Evolutionary conservation across 2,797 vertebrate species (phyloP), one percentile per base, ranked within the genome.

Genomic region (Clarias platycephalus): DNA sequence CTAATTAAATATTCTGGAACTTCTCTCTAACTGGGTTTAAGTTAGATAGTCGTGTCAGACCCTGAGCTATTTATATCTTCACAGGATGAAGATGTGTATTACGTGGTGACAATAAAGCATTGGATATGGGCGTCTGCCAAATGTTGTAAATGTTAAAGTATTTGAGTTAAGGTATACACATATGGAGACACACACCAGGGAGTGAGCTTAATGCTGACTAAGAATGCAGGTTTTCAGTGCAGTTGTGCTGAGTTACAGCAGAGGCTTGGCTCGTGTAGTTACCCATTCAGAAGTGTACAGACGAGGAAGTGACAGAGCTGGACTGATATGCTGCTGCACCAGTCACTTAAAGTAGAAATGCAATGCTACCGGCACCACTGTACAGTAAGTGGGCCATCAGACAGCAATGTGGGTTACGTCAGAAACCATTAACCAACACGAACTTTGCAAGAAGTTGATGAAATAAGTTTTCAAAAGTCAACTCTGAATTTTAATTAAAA

Each of bases 151-250:
- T 22, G 49, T 24, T 58, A 13, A 26, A 80, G 26, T 49, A 20
- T 64, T 80, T 53, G 40, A 67, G 40, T 63, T 68, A 40, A 83
- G 49, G 7, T 80, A 79, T 80, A 75, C 31, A 66, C 34, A 67
- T 71, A 75, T 80, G 49, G 44, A 85, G 31, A 64, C 55, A 57
- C 55, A 57, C 44, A 86, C 86, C 68, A 86, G 88, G 84, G 81
- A 88, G 83, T 78, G 78, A 66, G 60, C 90, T 91, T 88, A 88
- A 92, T 91, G 44, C 44, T 44, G 44, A 44, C 44, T 44, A 44
- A 72, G 20, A 16, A 72, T 74, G n/a, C 16, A 76, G 18, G 12
- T 26, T 16, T n/a, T 26, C 5, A 3, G 7, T 0, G 13, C 13
- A 28, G 71, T 8, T 74, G 40, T 55, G 15, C 5, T 53, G 44